phyloP scores from a whole-genome alignment of 2,113 vertebrate species.

The Nothoprocta pentlandii region DNA sequence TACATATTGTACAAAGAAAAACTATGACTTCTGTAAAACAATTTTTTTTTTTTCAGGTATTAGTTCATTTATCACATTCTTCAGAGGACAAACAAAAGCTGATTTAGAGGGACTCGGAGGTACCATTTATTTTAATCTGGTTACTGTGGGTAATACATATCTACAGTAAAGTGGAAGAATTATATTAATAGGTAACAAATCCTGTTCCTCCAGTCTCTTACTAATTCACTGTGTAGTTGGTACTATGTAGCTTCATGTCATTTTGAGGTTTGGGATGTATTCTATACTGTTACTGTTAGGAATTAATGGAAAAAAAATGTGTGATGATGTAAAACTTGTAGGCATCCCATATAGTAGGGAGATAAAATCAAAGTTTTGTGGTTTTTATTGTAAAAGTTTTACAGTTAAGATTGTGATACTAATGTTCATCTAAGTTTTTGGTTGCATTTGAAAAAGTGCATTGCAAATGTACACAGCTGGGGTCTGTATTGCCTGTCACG shows the following conservation, averaged over 20 bases:
- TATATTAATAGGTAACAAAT: background rate
- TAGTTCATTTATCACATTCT: background rate
- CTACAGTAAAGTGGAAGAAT: background rate
- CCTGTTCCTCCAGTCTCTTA: background rate
- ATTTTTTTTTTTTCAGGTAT: background rate
- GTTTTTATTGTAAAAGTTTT: too few relatives aligned
- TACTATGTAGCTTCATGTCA: background rate
- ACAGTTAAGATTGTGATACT: too few relatives aligned
- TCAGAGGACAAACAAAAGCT: background rate
- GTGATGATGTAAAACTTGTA: background rate
- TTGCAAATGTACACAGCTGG: too few relatives aligned
- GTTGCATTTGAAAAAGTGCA: too few relatives aligned
- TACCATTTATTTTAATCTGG: background rate
- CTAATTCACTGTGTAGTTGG: background rate
- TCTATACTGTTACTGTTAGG: background rate
- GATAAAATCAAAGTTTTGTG: too few relatives aligned
- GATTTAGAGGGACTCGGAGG: background rate
- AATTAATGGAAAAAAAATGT: background rate
- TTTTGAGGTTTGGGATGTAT: fast-evolving
- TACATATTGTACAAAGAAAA: background rate
- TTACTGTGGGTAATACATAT: background rate
- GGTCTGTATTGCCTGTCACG: too few relatives aligned
- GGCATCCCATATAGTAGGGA: too few relatives aligned
- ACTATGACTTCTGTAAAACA: background rate
- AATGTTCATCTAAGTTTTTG: too few relatives aligned